A percentile compares a stretch with the other conserved stretches of the same genome.
phyloP scores from a whole-genome alignment of 1,140 invertebrate species.

The Aphaenogaster ashmeadi region DNA sequence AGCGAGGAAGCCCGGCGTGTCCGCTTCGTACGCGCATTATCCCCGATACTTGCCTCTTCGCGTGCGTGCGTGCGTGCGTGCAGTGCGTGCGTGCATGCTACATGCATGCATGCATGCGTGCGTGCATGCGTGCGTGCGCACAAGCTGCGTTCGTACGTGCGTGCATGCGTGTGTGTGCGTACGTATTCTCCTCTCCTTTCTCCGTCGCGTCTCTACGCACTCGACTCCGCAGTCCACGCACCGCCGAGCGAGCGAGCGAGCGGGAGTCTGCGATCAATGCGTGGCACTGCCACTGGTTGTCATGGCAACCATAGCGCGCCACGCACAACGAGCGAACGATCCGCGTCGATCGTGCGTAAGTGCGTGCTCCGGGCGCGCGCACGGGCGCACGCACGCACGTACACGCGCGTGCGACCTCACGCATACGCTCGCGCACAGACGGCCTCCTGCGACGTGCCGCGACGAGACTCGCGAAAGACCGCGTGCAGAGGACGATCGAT shows the following conservation, averaged over 20 bases:
- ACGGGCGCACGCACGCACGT: neutral
- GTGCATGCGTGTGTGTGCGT: constrained; percentile 26
- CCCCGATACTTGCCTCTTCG: constrained; percentile 75
- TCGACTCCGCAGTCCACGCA: constrained; percentile 71
- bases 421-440: neutral
- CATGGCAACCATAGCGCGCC: constrained; percentile 84
- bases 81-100: constrained; percentile 51
- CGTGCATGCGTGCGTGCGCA: constrained; percentile 44
- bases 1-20: constrained; percentile 73
- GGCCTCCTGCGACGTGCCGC: constrained; percentile 49
- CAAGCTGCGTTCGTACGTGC: constrained; percentile 17
- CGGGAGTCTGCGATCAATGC: constrained; percentile 87
- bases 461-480: constrained; percentile 55
- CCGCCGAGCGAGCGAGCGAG: constrained; percentile 80
- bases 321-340: constrained; percentile 83
- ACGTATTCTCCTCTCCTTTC: constrained; percentile 41
- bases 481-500: constrained; percentile 57
- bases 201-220: constrained; percentile 56
- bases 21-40: constrained; percentile 82
- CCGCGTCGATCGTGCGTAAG: constrained; percentile 83
- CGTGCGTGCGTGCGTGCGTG: constrained; percentile 41
- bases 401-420: neutral
- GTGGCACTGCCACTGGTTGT: constrained; percentile 83
- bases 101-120: constrained; percentile 34
- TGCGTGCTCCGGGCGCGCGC: constrained; percentile 76